These are phyloP conservation scores for Neodiprion lecontei DNA, from an alignment of 1,140 invertebrate species.

Conservation along the genomic window DNA sequence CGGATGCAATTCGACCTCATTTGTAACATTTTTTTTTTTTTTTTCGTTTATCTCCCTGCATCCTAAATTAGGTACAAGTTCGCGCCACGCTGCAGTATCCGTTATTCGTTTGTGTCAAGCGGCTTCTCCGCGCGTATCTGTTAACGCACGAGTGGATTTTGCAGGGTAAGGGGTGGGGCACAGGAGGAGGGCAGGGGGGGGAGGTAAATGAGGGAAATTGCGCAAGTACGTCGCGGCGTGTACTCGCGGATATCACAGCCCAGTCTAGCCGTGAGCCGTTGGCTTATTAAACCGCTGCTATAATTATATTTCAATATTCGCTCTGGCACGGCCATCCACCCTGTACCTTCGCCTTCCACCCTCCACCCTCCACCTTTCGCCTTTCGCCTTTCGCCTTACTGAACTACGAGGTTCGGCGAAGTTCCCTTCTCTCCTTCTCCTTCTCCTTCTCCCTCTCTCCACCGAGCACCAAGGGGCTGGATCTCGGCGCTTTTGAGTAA, in stretches of 20 bases:
- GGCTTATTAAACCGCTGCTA: conserved; percentile 46
- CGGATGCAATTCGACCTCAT: too few species aligned
- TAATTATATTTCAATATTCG: conserved; percentile 50
- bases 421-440: too few species aligned
- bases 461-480: not conserved
- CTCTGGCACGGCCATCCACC: not conserved
- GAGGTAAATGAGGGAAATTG: conserved; percentile 19
- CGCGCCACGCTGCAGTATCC: too few species aligned
- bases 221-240: conserved; percentile 28
- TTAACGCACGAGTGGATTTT: conserved; percentile 34
- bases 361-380: not conserved
- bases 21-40: too few species aligned
- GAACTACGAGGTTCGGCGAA: too few species aligned
- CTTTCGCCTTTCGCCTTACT: too few species aligned
- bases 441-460: too few species aligned
- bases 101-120: not conserved
- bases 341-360: not conserved
- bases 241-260: conserved; percentile 25
- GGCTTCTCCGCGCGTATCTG: conserved; percentile 23
- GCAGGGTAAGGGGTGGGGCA: conserved; percentile 33
- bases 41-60: too few species aligned
- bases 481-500: conserved; percentile 9
- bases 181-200: conserved; percentile 20
- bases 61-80: too few species aligned
- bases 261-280: conserved; percentile 19